Evolutionary conservation across 64 coral and sea anemone genomes (phyloP).

Genomic region (Platygyra sinensis): DNA sequence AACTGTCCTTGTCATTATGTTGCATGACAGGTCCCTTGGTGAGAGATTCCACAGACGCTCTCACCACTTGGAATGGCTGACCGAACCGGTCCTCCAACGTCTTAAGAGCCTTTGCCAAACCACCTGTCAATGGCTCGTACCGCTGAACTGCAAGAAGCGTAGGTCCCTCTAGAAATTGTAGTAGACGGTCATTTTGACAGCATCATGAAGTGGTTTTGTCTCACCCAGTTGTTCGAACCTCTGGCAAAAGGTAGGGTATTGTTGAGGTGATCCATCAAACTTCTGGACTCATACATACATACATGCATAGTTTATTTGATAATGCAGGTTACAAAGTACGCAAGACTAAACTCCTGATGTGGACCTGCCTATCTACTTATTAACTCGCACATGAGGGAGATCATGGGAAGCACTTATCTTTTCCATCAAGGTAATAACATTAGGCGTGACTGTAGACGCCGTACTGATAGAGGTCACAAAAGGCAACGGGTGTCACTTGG

Average conservation of each 20-base stretch:
- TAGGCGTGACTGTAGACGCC: no score
- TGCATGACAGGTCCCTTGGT: slow-evolving; percentile 50
- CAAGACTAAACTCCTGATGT: no score
- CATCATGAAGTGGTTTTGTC: slow-evolving; percentile 1
- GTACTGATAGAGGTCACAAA: no score
- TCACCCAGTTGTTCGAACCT: slow-evolving; percentile 35
- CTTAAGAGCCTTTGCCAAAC: slow-evolving; percentile 32
- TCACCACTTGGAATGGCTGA: slow-evolving; percentile 61
- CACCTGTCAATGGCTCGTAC: slow-evolving; percentile 61
- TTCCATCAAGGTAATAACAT: slow-evolving; percentile 2
- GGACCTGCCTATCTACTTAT: no score
- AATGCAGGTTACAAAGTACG: no score
- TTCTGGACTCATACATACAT: no score
- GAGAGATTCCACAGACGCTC: slow-evolving; percentile 58
- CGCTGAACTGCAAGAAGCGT: slow-evolving; percentile 5
- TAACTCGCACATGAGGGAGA: slow-evolving; percentile 48
- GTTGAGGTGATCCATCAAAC: slow-evolving; percentile 66
- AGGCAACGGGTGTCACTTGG: no score
- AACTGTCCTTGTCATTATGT: slow-evolving; percentile 39
- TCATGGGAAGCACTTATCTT: slow-evolving; percentile 56
- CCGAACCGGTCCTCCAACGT: slow-evolving; percentile 59
- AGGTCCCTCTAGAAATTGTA: slow-evolving; percentile 44
- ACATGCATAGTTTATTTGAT: no score
- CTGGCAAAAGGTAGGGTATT: slow-evolving; percentile 51
- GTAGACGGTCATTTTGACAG: slow-evolving; percentile 32